Evolutionary conservation across 2,888 invertebrate genomes (phyloP).

Genomic region (Ryuthela nishihirai): DNA sequence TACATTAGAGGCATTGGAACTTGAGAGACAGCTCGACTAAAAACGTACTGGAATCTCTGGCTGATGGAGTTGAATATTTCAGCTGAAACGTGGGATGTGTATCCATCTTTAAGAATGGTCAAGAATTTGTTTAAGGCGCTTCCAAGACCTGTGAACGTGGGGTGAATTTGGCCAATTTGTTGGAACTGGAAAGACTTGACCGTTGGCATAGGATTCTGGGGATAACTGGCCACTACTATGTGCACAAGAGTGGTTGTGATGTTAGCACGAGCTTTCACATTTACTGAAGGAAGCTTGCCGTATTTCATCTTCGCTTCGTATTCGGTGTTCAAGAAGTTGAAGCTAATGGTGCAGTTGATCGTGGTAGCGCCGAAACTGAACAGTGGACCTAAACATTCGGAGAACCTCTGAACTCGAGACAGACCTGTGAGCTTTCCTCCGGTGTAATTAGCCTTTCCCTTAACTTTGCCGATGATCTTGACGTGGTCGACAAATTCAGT

Average conservation of each 20-base stretch:
- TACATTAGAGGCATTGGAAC: slow-evolving; percentile 32
- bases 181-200: slow-evolving; percentile 19
- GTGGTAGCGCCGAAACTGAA: slow-evolving; percentile 18
- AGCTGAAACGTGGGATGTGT: slow-evolving; percentile 11
- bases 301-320: slow-evolving; percentile 32
- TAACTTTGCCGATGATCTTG: slow-evolving; percentile 24
- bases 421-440: slow-evolving; percentile 18
- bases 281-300: slow-evolving; percentile 31
- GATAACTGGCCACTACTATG: slow-evolving; percentile 2
- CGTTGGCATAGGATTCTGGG: not conserved
- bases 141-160: slow-evolving; percentile 27
- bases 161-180: slow-evolving; percentile 7
- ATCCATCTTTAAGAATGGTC: slow-evolving; percentile 19
- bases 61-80: slow-evolving; percentile 25
- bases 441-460: slow-evolving; percentile 23
- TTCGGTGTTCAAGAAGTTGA: slow-evolving; percentile 10
- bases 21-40: slow-evolving; percentile 9
- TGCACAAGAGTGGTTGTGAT: slow-evolving; percentile 13
- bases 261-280: slow-evolving; percentile 26
- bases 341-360: slow-evolving; percentile 22
- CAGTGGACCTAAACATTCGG: slow-evolving; percentile 28
- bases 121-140: slow-evolving; percentile 20
- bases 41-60: slow-evolving; percentile 16
- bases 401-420: slow-evolving; percentile 5
- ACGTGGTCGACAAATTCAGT: slow-evolving; percentile 32